phyloP scores from a whole-genome alignment of 92 coral and sea anemone species.

The Hydrozoanthus gracilis region DNA sequence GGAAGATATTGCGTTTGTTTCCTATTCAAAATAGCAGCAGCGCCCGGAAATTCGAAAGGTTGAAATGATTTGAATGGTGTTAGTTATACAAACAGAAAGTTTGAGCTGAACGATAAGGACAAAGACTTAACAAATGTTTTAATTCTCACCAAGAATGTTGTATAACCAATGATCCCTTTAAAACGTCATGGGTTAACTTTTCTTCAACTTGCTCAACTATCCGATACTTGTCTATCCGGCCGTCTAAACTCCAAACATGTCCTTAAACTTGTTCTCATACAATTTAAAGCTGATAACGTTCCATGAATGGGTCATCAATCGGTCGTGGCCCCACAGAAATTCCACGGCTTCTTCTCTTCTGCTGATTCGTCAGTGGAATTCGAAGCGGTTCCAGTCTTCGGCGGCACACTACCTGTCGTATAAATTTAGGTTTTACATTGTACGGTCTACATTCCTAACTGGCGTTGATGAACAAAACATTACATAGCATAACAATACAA shows the following conservation, averaged over 20 bases:
- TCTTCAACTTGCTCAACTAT: too few species aligned
- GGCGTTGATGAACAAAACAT: background rate
- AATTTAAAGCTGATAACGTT: constrained; percentile 80
- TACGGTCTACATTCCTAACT: background rate
- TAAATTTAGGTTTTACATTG: too few species aligned
- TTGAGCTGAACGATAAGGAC: too few species aligned
- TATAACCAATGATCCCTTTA: too few species aligned
- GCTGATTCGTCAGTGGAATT: constrained; percentile 39
- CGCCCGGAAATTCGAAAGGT: too few species aligned
- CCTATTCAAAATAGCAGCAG: too few species aligned
- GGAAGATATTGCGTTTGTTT: too few species aligned
- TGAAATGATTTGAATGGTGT: too few species aligned
- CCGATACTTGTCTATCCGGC: background rate
- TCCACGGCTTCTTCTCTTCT: constrained; percentile 39
- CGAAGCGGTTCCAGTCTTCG: constrained; percentile 82
- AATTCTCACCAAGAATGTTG: too few species aligned
- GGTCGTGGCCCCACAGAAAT: constrained; percentile 25
- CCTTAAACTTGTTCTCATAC: constrained; percentile 68
- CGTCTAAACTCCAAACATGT: constrained; percentile 48
- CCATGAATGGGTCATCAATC: constrained; percentile 73
- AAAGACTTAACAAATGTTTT: too few species aligned
- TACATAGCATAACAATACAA: background rate
- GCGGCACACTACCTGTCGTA: constrained; percentile 72
- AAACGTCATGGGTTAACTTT: too few species aligned
- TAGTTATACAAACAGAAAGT: too few species aligned